Conservation (phyloP, 1,140 invertebrate species). For the Papilio polytes region DNA sequence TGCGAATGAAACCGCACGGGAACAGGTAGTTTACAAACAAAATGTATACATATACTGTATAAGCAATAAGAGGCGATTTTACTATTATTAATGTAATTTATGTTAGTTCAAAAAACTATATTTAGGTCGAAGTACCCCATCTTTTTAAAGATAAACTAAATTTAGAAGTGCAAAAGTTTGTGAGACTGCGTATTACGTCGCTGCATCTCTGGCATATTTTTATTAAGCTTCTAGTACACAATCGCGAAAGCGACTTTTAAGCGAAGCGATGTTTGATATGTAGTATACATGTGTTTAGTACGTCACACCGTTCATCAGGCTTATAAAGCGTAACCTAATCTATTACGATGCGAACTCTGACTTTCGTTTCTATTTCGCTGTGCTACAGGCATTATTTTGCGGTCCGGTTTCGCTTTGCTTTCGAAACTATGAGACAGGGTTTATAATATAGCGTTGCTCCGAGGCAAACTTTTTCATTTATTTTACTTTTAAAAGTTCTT, state of each 20-base stretch:
- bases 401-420: background rate
- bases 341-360: background rate
- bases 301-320: background rate
- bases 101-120: background rate
- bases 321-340: background rate
- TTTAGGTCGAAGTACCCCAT: background rate
- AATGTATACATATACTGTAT: no score
- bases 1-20: no score
- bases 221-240: background rate
- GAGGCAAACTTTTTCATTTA: background rate
- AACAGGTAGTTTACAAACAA: no score
- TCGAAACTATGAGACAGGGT: background rate
- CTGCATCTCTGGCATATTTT: conserved; percentile 14
- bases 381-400: no score
- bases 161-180: conserved; percentile 35
- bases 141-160: conserved; percentile 30
- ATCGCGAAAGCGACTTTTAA: background rate
- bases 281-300: background rate
- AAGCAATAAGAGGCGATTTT: background rate
- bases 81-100: background rate
- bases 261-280: background rate
- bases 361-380: background rate
- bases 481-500: background rate
- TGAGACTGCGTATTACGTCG: conserved; percentile 20
- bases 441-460: conserved; percentile 9